Percentiles rank a stretch among this genome's conserved stretches.
These are phyloP conservation scores for Pampusana beccarii DNA, from an alignment of 2,113 vertebrate species.

Conservation along the genomic window DNA sequence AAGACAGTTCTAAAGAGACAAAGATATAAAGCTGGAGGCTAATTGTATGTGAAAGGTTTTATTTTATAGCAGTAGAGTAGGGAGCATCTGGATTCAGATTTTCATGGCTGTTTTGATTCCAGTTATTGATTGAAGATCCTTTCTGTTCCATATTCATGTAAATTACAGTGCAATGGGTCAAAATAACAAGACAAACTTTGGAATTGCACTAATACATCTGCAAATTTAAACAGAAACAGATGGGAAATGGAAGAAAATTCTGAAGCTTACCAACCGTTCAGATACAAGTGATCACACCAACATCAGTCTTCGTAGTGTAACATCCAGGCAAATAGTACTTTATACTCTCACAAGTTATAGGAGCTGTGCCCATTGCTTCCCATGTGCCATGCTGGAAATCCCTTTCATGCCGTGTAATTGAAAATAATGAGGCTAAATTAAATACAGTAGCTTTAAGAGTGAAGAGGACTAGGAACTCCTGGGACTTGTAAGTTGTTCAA, in stretches of 20 bases:
- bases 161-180: slow-evolving; percentile 47
- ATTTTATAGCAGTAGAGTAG: neutral
- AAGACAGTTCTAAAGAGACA: neutral
- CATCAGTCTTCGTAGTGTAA: neutral
- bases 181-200: slow-evolving; percentile 31
- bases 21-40: neutral
- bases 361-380: neutral
- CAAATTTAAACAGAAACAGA: slow-evolving; percentile 55
- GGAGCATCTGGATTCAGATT: slow-evolving; percentile 45
- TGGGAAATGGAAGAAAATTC: slow-evolving; percentile 20
- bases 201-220: slow-evolving; percentile 42
- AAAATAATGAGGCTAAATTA: slow-evolving; percentile 23
- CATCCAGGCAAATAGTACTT: neutral
- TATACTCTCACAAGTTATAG: neutral
- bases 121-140: slow-evolving; percentile 27
- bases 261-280: neutral
- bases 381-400: neutral
- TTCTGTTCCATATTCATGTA: neutral
- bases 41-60: neutral
- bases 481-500: neutral
- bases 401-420: slow-evolving; percentile 13
- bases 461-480: neutral
- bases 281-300: slow-evolving; percentile 12
- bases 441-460: neutral
- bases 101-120: slow-evolving; percentile 17